Evolutionary conservation across 2,113 vertebrate genomes (phyloP).

Genomic region (Eonycteris spelaea): DNA sequence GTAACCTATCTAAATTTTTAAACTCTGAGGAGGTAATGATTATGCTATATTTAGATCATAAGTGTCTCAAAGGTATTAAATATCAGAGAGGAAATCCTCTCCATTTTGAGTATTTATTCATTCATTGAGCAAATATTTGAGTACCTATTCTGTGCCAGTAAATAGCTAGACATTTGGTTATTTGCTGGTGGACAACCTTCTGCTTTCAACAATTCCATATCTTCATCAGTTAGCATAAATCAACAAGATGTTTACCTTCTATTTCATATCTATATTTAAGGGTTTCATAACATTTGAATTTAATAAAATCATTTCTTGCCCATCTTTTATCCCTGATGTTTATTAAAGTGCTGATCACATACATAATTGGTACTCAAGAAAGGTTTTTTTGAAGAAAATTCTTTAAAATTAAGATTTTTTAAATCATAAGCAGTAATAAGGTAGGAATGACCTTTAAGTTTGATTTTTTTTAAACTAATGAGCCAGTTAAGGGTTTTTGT

Average conservation of each 20-base stretch:
- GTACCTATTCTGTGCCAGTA: background rate
- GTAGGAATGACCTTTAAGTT: background rate
- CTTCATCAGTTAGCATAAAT: background rate
- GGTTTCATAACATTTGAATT: background rate
- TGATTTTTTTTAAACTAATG: background rate
- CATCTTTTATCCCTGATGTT: background rate
- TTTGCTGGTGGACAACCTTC: background rate
- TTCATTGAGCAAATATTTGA: conserved; percentile 13
- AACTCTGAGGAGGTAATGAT: background rate
- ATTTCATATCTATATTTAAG: background rate
- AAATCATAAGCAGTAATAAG: background rate
- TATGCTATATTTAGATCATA: conserved; percentile 18
- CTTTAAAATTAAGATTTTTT: background rate
- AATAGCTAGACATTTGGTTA: background rate
- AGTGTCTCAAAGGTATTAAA: background rate
- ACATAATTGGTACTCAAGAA: background rate
- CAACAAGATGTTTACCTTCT: background rate
- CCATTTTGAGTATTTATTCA: conserved; percentile 27
- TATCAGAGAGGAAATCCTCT: background rate
- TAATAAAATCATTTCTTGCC: background rate
- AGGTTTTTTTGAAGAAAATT: background rate
- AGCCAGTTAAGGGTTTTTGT: background rate
- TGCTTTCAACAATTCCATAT: background rate
- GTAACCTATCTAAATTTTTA: background rate
- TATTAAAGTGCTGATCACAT: background rate